Conservation (phyloP, 2,888 invertebrate genomes). For the Amaurobius ferox region DNA sequence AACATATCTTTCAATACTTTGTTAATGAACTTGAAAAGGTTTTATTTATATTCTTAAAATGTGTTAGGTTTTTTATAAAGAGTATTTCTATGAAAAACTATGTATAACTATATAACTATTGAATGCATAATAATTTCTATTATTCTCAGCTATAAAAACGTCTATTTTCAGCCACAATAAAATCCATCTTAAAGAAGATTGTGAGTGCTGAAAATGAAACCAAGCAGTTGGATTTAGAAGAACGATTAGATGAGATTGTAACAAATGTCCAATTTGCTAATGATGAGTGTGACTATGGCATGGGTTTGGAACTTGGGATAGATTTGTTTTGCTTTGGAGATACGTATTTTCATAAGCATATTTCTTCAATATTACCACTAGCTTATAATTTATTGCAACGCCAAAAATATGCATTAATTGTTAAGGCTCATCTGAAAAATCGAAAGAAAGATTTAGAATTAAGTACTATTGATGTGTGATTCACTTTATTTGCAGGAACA, state of each 20-base stretch:
- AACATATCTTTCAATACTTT: too few species aligned
- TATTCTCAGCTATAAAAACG: too few species aligned
- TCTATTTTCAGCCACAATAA: conserved; percentile 82
- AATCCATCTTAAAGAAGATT: conserved; percentile 84
- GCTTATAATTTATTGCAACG: conserved; percentile 87
- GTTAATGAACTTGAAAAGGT: too few species aligned
- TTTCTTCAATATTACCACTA: conserved; percentile 83
- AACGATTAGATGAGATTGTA: conserved; percentile 87
- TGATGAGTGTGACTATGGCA: conserved; percentile 97
- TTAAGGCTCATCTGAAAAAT: conserved; percentile 85
- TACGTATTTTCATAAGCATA: conserved; percentile 83
- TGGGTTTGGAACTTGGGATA: conserved; percentile 91
- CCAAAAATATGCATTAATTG: conserved; percentile 85
- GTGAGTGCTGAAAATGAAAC: conserved; percentile 79
- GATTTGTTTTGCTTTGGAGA: conserved; percentile 88
- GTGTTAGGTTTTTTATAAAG: too few species aligned
- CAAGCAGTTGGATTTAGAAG: conserved; percentile 82
- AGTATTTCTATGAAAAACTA: too few species aligned
- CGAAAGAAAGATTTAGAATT: conserved; percentile 78
- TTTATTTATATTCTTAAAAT: too few species aligned
- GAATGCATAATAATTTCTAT: too few species aligned
- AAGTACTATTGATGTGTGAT: background rate
- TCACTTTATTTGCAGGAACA: too few species aligned
- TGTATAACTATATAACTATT: too few species aligned
- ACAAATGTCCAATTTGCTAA: conserved; percentile 91